phyloP scores from a whole-genome alignment of 2,113 vertebrate genomes.

The Prinia subflava region DNA sequence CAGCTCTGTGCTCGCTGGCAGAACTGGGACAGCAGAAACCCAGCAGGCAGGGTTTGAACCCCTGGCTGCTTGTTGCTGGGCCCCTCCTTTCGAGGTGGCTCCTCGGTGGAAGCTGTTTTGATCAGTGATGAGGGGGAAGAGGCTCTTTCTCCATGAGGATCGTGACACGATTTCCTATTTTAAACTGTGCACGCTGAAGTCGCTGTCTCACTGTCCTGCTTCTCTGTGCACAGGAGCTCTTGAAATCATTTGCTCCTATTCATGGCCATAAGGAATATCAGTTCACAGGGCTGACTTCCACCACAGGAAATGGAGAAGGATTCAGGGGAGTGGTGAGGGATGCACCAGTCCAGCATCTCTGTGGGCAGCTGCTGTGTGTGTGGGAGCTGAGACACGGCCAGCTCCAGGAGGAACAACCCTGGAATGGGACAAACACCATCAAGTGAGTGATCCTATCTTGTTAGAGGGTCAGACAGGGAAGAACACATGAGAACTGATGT shows the following conservation, averaged over 20 bases:
- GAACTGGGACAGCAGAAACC: background rate
- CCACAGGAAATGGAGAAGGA: background rate
- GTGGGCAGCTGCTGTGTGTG: rapidly evolving
- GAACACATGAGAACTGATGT: background rate
- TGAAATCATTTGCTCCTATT: background rate
- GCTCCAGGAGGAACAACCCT: background rate
- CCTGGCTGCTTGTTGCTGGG: background rate
- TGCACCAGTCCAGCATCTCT: background rate
- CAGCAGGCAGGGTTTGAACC: background rate
- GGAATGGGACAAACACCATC: background rate
- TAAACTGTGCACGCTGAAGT: background rate
- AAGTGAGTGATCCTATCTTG: background rate
- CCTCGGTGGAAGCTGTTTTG: background rate
- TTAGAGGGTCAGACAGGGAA: background rate
- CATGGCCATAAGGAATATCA: background rate
- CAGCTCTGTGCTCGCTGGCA: background rate
- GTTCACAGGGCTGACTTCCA: background rate
- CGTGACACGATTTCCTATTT: rapidly evolving
- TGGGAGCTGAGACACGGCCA: background rate
- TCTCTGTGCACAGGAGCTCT: background rate
- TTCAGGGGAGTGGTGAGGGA: background rate
- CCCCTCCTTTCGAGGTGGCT: background rate
- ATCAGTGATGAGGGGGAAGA: background rate
- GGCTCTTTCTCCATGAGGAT: background rate
- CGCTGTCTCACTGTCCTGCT: background rate